phyloP scores from a whole-genome alignment of 2,113 vertebrate species.

The Colinus virginianus region DNA sequence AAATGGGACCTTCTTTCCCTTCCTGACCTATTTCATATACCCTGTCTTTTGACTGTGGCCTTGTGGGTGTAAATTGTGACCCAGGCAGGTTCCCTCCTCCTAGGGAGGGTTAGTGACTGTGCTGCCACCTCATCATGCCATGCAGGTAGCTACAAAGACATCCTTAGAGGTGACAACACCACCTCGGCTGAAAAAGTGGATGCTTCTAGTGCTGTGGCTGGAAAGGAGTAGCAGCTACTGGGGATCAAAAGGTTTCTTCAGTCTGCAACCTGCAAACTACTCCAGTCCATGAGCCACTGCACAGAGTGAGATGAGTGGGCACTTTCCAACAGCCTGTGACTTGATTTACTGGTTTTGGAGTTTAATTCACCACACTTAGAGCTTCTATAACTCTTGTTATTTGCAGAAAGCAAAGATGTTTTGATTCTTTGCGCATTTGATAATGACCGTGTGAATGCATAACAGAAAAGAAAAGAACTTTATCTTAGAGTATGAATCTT shows the following conservation, averaged over 20 bases:
- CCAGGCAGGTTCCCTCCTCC: not conserved
- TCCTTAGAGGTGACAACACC: not conserved
- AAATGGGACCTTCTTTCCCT: not conserved
- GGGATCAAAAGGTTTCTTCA: not conserved
- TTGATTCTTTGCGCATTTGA: not conserved
- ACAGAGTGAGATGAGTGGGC: not conserved
- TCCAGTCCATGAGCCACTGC: not conserved
- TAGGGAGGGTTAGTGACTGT: not conserved
- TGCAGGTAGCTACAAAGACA: not conserved
- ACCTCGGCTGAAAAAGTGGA: not conserved
- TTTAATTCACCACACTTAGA: not conserved
- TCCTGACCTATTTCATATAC: not conserved
- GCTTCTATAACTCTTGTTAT: not conserved
- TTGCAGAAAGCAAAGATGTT: not conserved
- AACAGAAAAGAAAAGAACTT: not conserved
- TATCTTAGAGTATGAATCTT: not conserved
- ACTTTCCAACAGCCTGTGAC: not conserved
- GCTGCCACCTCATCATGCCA: not conserved
- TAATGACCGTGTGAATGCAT: not conserved
- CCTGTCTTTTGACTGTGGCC: not conserved
- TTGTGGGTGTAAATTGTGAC: fast-evolving
- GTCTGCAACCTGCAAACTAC: not conserved
- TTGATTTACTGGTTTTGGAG: not conserved
- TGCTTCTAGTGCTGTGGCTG: not conserved
- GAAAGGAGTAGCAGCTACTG: not conserved